phyloP scores from a whole-genome alignment of 2,797 vertebrate genomes.

The Sciurus carolinensis region DNA sequence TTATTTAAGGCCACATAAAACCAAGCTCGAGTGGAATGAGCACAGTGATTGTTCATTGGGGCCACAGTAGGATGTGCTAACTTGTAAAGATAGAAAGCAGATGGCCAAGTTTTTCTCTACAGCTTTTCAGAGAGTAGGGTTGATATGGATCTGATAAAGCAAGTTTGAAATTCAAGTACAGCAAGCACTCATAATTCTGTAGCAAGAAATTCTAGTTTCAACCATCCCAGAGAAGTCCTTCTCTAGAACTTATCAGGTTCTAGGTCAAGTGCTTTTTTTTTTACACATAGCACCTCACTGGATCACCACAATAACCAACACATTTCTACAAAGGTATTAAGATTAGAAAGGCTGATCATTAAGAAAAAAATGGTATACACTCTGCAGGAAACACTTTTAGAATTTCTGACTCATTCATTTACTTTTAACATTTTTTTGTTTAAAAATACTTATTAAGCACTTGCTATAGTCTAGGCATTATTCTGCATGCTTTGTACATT shows the following conservation, averaged over 20 bases:
- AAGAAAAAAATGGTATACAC: constrained; percentile 1
- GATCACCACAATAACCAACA: not conserved
- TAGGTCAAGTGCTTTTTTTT: not conserved
- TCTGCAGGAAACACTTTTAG: not conserved
- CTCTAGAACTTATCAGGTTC: not conserved
- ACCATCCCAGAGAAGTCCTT: not conserved
- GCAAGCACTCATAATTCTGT: constrained; percentile 4
- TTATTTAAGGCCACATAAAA: not conserved
- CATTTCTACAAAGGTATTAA: not conserved
- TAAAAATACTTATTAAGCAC: constrained; percentile 32
- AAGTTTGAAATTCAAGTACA: not conserved
- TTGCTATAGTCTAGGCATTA: constrained; percentile 24
- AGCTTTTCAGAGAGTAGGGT: constrained; percentile 31
- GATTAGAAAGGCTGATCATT: not conserved
- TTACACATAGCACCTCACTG: not conserved
- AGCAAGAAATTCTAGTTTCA: not conserved
- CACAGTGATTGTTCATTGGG: not conserved
- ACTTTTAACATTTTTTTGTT: not conserved
- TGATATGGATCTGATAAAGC: constrained; percentile 7
- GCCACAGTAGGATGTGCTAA: not conserved
- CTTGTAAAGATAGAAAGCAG: not conserved
- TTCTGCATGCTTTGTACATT: constrained; percentile 20
- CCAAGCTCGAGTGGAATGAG: not conserved
- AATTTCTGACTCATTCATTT: constrained; percentile 42
- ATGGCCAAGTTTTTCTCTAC: not conserved